A percentile compares a stretch with the other conserved stretches of the same genome.
These are phyloP conservation scores for Galemys pyrenaicus DNA, from an alignment of 2,113 vertebrate genomes.

Conservation along the genomic window DNA sequence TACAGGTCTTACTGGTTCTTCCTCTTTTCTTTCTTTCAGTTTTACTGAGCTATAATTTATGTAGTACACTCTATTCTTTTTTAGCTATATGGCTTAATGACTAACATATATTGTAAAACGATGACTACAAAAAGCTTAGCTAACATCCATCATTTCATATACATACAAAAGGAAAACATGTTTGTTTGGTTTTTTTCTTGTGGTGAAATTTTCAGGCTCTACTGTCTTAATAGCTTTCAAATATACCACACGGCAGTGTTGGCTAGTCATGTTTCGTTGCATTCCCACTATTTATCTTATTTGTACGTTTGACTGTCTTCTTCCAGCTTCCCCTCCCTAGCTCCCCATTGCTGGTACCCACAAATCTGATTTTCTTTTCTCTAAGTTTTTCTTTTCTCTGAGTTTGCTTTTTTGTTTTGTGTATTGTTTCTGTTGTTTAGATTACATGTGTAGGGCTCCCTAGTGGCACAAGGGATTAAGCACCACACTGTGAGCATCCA, in stretches of 20 bases:
- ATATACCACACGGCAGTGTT: no score
- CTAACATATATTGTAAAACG: background rate
- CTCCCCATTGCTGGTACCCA: background rate
- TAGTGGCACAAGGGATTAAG: no score
- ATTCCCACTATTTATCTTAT: no score
- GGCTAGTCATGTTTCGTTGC: no score
- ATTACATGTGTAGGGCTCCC: no score
- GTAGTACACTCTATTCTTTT: no score
- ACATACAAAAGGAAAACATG: background rate
- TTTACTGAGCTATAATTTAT: background rate
- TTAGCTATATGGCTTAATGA: no score
- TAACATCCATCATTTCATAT: background rate
- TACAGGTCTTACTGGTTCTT: background rate
- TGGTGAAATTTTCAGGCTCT: no score
- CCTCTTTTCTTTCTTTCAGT: background rate
- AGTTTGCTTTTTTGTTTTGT: background rate
- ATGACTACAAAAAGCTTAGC: background rate
- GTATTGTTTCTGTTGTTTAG: background rate
- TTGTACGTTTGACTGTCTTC: background rate
- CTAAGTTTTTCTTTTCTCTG: background rate
- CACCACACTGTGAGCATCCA: no score
- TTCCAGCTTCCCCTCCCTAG: background rate
- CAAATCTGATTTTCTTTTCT: background rate
- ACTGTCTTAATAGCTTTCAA: no score
- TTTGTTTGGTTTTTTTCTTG: no score